Conservation (phyloP, 2,888 invertebrate species). For the Kuschelorhynchus macadamiae region DNA sequence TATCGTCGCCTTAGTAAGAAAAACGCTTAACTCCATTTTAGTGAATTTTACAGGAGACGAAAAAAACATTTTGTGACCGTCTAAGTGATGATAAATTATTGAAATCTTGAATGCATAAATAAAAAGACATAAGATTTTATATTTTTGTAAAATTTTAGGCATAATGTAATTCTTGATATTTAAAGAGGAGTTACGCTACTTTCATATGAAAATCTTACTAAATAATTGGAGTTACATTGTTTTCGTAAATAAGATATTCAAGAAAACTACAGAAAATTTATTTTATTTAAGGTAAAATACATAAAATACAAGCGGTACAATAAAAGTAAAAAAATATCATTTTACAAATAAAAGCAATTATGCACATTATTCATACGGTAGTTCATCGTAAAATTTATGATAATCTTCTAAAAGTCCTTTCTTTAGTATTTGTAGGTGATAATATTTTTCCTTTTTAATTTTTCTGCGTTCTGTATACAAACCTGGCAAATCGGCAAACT, state of each 20-base stretch:
- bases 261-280: not conserved
- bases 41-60: not conserved
- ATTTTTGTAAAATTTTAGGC: not conserved
- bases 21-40: too few species aligned
- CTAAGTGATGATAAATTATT: not conserved
- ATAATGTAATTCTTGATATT: not conserved
- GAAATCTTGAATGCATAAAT: not conserved
- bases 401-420: conserved; percentile 4
- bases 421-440: conserved; percentile 9
- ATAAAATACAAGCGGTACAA: not conserved
- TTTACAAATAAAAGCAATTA: not conserved
- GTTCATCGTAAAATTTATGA: conserved; percentile 18
- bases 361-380: not conserved
- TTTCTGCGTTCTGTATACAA: conserved; percentile 2
- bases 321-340: not conserved
- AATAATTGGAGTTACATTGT: not conserved
- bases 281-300: not conserved
- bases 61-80: not conserved
- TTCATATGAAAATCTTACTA: not conserved
- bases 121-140: not conserved
- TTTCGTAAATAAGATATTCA: not conserved
- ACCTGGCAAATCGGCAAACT: conserved; percentile 2
- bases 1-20: conserved; percentile 7
- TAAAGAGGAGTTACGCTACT: conserved; percentile 3
- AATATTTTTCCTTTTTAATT: conserved; percentile 21